These are phyloP conservation scores for Danio rerio DNA, from an alignment of 2,113 vertebrate species.

Conservation along the genomic window DNA sequence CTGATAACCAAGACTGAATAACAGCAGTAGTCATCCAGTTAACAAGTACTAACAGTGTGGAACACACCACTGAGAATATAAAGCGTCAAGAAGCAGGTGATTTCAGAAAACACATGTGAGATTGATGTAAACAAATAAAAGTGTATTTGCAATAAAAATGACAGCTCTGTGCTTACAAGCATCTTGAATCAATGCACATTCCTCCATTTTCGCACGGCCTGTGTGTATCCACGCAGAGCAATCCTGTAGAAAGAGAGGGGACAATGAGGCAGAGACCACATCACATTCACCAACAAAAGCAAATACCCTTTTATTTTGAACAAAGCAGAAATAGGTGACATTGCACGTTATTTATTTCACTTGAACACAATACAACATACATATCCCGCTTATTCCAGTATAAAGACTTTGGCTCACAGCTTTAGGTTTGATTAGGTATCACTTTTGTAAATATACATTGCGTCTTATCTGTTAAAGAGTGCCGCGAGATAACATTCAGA, in stretches of 20 bases:
- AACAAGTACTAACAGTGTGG: neutral
- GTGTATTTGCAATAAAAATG: conserved; percentile 16
- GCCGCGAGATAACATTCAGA: conserved; percentile 43
- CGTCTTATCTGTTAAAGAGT: conserved; percentile 33
- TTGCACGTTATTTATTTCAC: neutral
- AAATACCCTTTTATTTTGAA: conserved; percentile 11
- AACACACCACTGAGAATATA: neutral
- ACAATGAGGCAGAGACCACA: conserved; percentile 51
- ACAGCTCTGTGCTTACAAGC: conserved; percentile 77
- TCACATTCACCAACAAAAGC: conserved; percentile 31
- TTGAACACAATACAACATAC: neutral
- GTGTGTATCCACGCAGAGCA: conserved; percentile 74
- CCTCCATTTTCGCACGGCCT: conserved; percentile 81
- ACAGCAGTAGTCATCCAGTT: conserved; percentile 25
- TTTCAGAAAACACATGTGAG: neutral
- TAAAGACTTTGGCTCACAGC: conserved; percentile 16
- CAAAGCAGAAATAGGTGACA: neutral
- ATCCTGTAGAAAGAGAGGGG: conserved; percentile 69
- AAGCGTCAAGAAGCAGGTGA: neutral
- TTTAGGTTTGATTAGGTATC: conserved; percentile 52
- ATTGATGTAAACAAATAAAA: neutral
- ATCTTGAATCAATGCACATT: conserved; percentile 77
- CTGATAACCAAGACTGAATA: conserved; percentile 48
- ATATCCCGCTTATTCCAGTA: neutral
- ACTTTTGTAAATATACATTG: conserved; percentile 52